phyloP scores from a whole-genome alignment of 2,888 invertebrate genomes.

The Folsomia candida region DNA sequence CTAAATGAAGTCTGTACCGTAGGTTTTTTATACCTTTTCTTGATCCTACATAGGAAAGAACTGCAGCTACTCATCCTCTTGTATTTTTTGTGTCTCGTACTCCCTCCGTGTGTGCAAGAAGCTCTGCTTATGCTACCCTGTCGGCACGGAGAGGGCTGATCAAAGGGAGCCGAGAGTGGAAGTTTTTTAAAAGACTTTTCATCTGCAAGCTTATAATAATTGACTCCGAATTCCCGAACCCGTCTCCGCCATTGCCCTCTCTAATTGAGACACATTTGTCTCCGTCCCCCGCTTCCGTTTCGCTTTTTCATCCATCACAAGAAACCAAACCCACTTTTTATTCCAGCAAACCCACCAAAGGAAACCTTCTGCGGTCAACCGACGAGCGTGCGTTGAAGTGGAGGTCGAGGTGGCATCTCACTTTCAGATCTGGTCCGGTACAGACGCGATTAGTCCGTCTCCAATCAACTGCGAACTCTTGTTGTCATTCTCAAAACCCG shows the following conservation, averaged over 20 bases:
- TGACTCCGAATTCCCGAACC: slow-evolving; percentile 21
- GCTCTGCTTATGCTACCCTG: background rate
- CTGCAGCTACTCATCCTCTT: no score
- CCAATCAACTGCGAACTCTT: no score
- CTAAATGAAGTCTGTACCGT: no score
- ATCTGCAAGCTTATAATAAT: slow-evolving; percentile 12
- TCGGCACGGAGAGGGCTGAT: background rate
- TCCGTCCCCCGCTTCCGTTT: slow-evolving; percentile 9
- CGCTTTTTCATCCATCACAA: background rate
- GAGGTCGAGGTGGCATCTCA: background rate
- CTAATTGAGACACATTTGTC: slow-evolving; percentile 47
- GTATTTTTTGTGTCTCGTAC: background rate
- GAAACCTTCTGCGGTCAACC: no score
- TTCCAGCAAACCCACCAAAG: background rate
- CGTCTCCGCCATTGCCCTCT: slow-evolving; percentile 33
- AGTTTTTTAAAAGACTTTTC: slow-evolving; percentile 2
- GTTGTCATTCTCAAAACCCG: no score
- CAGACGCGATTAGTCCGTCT: background rate
- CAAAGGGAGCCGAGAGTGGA: background rate
- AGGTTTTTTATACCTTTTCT: no score
- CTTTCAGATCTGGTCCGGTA: background rate
- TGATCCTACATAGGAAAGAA: no score
- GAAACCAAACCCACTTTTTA: background rate
- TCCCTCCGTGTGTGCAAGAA: background rate
- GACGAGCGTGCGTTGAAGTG: background rate